A percentile compares a stretch with the other conserved stretches of the same genome.
These are phyloP conservation scores for Leptopilina syphax DNA, from an alignment of 2,888 invertebrate genomes.

Conservation along the genomic window DNA sequence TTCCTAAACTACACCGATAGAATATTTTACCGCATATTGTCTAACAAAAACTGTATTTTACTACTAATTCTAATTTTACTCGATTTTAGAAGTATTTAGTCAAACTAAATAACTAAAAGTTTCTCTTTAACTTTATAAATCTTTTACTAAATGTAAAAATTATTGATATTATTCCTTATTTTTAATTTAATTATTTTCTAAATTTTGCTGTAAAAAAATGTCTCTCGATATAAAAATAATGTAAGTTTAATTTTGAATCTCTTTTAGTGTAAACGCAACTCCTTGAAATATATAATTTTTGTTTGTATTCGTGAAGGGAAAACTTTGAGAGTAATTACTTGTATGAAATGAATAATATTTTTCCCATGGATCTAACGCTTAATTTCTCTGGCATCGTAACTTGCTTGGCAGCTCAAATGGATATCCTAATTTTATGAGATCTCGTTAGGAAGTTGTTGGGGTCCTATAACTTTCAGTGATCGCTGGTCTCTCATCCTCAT, in stretches of 20 bases:
- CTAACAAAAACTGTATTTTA: too few species aligned
- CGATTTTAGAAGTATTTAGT: too few species aligned
- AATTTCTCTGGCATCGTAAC: neutral
- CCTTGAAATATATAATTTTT: neutral
- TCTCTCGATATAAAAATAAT: too few species aligned
- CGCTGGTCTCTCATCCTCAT: slow-evolving; percentile 14
- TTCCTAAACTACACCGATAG: too few species aligned
- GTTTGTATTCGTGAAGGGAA: neutral
- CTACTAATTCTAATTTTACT: too few species aligned
- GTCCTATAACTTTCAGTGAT: slow-evolving; percentile 24
- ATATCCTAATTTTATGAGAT: slow-evolving; percentile 33
- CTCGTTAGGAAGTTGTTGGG: slow-evolving; percentile 32
- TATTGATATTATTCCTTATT: too few species aligned
- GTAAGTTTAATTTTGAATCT: neutral
- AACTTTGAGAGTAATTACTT: neutral
- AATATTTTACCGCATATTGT: too few species aligned
- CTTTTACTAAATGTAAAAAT: neutral
- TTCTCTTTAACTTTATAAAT: too few species aligned
- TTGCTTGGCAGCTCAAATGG: neutral
- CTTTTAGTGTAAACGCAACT: neutral
- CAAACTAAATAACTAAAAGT: too few species aligned
- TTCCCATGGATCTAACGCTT: neutral
- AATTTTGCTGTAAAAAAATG: too few species aligned
- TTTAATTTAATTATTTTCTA: too few species aligned
- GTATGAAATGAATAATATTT: neutral